Percentiles rank a stretch among this genome's conserved stretches.
Conservation (phyloP, 1,140 invertebrate genomes). For the Drosophila sproati region DNA sequence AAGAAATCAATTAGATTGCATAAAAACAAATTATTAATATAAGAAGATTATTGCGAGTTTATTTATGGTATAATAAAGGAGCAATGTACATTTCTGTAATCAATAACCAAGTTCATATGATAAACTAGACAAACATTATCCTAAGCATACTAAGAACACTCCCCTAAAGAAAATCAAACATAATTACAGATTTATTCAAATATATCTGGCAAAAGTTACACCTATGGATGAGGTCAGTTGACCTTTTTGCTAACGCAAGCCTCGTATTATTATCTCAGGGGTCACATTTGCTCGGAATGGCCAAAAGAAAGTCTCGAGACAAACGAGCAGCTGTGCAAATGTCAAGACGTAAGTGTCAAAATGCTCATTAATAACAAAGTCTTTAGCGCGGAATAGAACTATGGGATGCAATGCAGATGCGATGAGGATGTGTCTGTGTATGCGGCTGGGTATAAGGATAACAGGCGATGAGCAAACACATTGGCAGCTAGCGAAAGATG, state of each 20-base stretch:
- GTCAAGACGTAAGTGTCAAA: conserved; percentile 84
- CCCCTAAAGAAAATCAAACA: conserved; percentile 45
- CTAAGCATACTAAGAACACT: not conserved
- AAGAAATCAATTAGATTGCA: too few species aligned
- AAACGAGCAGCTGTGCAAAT: conserved; percentile 82
- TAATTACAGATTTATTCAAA: conserved; percentile 72
- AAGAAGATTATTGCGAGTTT: too few species aligned
- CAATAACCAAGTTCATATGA: not conserved
- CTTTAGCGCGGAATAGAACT: conserved; percentile 49
- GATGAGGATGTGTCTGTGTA: conserved; percentile 15
- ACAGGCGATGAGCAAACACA: conserved; percentile 61
- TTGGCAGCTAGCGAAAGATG: conserved; percentile 55
- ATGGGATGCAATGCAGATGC: conserved; percentile 38
- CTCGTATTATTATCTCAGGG: conserved; percentile 21
- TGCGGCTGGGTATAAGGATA: conserved; percentile 13
- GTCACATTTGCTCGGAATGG: conserved; percentile 39
- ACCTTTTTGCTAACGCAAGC: conserved; percentile 41
- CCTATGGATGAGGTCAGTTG: conserved; percentile 39
- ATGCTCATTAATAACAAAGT: conserved; percentile 83
- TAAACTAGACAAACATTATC: not conserved
- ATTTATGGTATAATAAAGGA: too few species aligned
- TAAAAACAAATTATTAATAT: too few species aligned
- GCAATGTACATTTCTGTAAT: not conserved
- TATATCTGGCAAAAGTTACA: conserved; percentile 8
- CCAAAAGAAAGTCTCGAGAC: conserved; percentile 70